phyloP scores from a whole-genome alignment of 2,797 vertebrate species.

The Ptychadena robeensis region DNA sequence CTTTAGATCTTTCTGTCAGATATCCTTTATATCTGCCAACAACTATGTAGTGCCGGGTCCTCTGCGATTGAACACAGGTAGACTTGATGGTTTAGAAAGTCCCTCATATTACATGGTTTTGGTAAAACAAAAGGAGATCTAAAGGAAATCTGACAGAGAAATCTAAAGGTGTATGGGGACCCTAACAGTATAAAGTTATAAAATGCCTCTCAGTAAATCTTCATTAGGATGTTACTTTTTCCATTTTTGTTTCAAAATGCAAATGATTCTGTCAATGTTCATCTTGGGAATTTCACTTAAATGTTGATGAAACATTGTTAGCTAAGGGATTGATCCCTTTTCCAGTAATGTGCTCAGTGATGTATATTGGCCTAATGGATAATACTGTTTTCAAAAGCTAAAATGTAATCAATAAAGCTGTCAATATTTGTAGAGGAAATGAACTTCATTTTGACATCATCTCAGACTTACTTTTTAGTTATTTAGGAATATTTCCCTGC shows the following conservation, averaged over 20 bases:
- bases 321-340: conserved; percentile 54
- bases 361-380: conserved; percentile 44
- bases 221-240: background rate
- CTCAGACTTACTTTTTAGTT: background rate
- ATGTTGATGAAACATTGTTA: conserved; percentile 34
- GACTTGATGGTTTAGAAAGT: no score
- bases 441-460: conserved; percentile 6
- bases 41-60: no score
- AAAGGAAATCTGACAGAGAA: no score
- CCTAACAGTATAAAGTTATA: no score
- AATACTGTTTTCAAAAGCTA: conserved; percentile 36
- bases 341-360: conserved; percentile 53
- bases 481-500: no score
- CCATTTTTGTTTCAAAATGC: background rate
- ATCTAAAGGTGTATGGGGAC: no score
- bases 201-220: no score
- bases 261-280: conserved; percentile 43
- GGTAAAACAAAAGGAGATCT: no score
- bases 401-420: conserved; percentile 41
- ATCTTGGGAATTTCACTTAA: conserved; percentile 33
- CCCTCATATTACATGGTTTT: no score
- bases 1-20: no score
- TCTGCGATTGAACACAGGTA: no score
- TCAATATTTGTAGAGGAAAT: conserved; percentile 37
- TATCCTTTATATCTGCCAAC: no score